Evolutionary conservation across 2,888 invertebrate species (phyloP), one percentile per base, ranked within the genome.

Genomic region (Sipha maydis): DNA sequence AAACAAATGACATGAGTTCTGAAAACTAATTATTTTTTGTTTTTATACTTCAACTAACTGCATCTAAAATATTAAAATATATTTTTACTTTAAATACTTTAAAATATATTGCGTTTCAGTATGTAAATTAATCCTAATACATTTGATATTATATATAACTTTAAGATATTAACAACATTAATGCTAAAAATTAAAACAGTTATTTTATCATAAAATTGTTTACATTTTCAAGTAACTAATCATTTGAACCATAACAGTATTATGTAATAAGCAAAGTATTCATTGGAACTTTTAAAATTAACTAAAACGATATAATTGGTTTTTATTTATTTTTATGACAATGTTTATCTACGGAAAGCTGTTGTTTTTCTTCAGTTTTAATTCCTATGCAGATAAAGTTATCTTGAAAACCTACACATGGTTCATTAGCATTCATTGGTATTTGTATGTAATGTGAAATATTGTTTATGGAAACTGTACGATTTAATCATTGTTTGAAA

Each of bases 11-110:
- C 71, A 56, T 4, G 28, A 75, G 34, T 75, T 75, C 19, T 82
- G 67, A 80, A 75, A 38, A 71, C 34, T 21, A 41, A 25, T 88
- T 56, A 38, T 80, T 71, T 80, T 88, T 75, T 73, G 79, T 88
- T 80, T 88, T 82, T 88, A 75, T 88, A 88, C 82, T 82, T 88
- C 61, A 82, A 88, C 61, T 80, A 88, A 82, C 88, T 80, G 61
- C 75, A 34, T 80, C 75, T 82, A 88, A 88, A 88, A 88, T 88
- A 88, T 88, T 82, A 88, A 88, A 88, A 88, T 88, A 88, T 88
- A 88, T 82, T 88, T 88, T 88, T 88, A 88, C 79, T 75, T 75
- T 83, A 83, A 83, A 83, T 82, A 82, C 71, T 76, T 76, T 76
- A 69, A 77, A 77, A 48, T 69, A 48, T 25, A 21, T 28, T 67